Conservation (phyloP, 2,888 invertebrate genomes). For the Lycophotia porphyrea region DNA sequence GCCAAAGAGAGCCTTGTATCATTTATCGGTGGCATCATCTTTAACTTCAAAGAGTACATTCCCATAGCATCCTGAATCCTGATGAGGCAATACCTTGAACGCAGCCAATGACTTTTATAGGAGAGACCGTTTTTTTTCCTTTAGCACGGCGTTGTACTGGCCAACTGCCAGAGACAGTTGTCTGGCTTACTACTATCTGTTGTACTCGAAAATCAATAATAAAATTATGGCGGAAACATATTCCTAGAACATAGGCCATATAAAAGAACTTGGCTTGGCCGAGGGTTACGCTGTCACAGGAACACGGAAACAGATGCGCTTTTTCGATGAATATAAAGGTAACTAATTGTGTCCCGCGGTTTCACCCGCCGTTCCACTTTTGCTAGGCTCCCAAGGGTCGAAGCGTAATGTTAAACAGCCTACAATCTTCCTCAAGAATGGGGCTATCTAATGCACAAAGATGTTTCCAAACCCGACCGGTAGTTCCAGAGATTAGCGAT, state of each 20-base stretch:
- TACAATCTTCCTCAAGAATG: not conserved
- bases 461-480: not conserved
- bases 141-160: slow-evolving; percentile 29
- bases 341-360: not conserved
- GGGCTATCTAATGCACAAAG: not conserved
- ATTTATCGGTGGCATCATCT: not conserved
- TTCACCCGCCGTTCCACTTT: not conserved
- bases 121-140: slow-evolving; percentile 8
- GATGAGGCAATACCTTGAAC: not conserved
- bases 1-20: not conserved
- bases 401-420: not conserved
- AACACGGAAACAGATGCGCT: not conserved
- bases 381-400: not conserved
- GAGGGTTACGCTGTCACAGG: not conserved
- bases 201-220: slow-evolving; percentile 46
- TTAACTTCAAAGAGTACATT: not conserved
- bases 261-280: not conserved
- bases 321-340: not conserved
- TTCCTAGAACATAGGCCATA: not conserved
- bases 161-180: slow-evolving; percentile 44
- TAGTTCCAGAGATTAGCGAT: not conserved
- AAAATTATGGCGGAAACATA: slow-evolving; percentile 4
- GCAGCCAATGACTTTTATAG: not conserved
- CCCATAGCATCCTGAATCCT: not conserved
- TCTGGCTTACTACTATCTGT: slow-evolving; percentile 31